Evolutionary conservation across 2,113 vertebrate species (phyloP).

Genomic region (Fukomys damarensis): DNA sequence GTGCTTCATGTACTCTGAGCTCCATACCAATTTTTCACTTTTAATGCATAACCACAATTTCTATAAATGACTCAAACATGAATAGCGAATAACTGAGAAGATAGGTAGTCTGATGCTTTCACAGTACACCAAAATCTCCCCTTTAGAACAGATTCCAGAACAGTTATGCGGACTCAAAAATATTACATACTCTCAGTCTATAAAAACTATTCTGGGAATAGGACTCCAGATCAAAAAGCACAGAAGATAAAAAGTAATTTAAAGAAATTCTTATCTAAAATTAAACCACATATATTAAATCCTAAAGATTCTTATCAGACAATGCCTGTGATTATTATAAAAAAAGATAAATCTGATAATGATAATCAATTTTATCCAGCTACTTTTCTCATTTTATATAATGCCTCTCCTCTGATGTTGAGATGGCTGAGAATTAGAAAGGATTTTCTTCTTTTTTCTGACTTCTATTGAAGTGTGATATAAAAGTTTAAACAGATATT

Average conservation of each 20-base stretch:
- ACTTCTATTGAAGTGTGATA: conserved; percentile 12
- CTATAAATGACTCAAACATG: not conserved
- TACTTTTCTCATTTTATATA: not conserved
- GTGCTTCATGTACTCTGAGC: not conserved
- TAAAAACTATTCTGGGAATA: not conserved
- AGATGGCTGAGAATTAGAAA: not conserved
- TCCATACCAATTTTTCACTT: not conserved
- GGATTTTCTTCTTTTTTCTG: not conserved
- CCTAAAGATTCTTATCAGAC: not conserved
- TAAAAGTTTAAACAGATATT: conserved; percentile 38
- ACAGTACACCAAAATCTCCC: not conserved
- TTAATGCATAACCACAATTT: not conserved
- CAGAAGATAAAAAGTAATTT: not conserved
- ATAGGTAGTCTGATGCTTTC: not conserved
- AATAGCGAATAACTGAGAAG: not conserved
- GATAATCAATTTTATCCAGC: not conserved
- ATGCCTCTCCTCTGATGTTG: not conserved
- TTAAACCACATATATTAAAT: not conserved
- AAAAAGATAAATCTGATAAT: not conserved
- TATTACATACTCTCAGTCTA: not conserved
- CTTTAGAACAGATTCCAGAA: not conserved
- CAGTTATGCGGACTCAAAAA: not conserved
- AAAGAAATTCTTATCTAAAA: not conserved
- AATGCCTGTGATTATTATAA: not conserved
- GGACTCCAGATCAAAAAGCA: not conserved